Evolutionary conservation across 2,888 invertebrate genomes (phyloP).

Genomic region (Stramonita haemastoma): DNA sequence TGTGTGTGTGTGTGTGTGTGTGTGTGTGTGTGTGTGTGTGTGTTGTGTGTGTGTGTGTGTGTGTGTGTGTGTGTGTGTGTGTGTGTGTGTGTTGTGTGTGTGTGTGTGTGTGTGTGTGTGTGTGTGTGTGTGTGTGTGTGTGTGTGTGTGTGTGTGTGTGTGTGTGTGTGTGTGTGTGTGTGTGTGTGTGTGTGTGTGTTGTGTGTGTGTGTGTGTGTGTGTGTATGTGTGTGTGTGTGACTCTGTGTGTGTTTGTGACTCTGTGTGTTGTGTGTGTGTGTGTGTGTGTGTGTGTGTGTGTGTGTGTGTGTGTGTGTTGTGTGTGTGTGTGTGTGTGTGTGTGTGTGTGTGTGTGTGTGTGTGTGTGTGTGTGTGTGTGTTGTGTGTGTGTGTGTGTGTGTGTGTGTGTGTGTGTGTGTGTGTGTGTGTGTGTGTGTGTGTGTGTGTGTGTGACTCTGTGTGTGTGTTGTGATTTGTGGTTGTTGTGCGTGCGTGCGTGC

Average conservation of each 20-base stretch:
- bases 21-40: not conserved
- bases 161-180: too few species aligned
- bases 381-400: not conserved
- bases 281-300: not conserved
- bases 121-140: too few species aligned
- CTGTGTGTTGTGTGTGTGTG: not conserved
- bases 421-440: not conserved
- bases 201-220: not conserved
- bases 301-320: not conserved
- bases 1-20: constrained; percentile 17
- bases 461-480: too few species aligned
- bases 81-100: not conserved
- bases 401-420: not conserved
- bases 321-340: not conserved
- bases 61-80: not conserved
- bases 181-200: too few species aligned
- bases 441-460: not conserved
- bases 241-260: not conserved
- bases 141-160: too few species aligned
- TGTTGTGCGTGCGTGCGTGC: too few species aligned
- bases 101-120: too few species aligned
- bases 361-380: not conserved
- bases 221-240: constrained; percentile 13
- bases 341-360: not conserved
- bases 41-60: not conserved